Conservation (phyloP, 2,888 invertebrate genomes). For the Apoderus coryli region DNA sequence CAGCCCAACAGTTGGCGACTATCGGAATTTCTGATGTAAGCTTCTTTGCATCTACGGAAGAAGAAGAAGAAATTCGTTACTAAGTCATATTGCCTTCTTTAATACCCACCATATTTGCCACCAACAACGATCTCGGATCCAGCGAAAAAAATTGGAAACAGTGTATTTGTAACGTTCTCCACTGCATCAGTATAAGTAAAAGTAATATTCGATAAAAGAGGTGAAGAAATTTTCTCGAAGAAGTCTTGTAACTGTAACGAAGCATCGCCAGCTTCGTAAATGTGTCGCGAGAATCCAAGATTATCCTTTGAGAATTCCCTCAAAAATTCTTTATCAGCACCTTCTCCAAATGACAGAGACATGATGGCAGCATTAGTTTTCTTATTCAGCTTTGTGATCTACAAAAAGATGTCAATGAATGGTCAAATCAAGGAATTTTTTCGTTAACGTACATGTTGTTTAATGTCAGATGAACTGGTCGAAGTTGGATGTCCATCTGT, state of each 20-base stretch:
- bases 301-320: slow-evolving; percentile 49
- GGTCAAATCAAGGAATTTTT: too few species aligned
- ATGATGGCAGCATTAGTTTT: slow-evolving; percentile 36
- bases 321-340: slow-evolving; percentile 50
- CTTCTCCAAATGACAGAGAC: slow-evolving; percentile 55
- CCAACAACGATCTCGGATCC: slow-evolving; percentile 29
- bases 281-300: slow-evolving; percentile 51
- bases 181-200: slow-evolving; percentile 47
- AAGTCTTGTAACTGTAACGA: slow-evolving; percentile 50
- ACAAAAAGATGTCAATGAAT: too few species aligned
- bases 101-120: not conserved
- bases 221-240: slow-evolving; percentile 53
- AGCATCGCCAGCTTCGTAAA: slow-evolving; percentile 56
- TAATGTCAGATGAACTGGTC: slow-evolving; percentile 3
- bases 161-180: slow-evolving; percentile 37
- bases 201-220: slow-evolving; percentile 47
- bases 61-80: too few species aligned
- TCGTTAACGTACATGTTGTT: not conserved
- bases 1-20: too few species aligned
- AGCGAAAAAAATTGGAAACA: slow-evolving; percentile 43
- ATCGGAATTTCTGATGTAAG: too few species aligned
- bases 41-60: too few species aligned
- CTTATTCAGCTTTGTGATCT: slow-evolving; percentile 38
- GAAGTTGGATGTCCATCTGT: slow-evolving; percentile 51
- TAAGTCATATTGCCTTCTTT: too few species aligned